Conservation (phyloP, 2,797 vertebrate genomes). For the Enteromius trimaculatus region DNA sequence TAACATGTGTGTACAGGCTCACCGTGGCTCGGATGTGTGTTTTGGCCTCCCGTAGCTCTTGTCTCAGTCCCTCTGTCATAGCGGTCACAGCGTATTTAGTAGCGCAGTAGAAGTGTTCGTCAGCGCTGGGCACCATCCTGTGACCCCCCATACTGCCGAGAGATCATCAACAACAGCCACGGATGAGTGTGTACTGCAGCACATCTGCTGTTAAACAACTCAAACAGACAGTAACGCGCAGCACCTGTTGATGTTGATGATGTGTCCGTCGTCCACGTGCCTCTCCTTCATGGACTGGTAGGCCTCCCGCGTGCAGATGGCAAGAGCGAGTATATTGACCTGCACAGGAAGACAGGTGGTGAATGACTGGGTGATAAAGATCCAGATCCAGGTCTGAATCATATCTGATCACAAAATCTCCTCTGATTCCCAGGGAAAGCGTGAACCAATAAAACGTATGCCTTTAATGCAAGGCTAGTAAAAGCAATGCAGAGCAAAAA, state of each 20-base stretch:
- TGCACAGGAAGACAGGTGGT: constrained; percentile 56
- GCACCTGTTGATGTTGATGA: constrained; percentile 97
- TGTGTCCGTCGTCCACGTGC: constrained; percentile 91
- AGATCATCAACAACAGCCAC: constrained; percentile 12
- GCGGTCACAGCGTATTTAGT: constrained; percentile 94
- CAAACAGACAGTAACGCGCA: background rate
- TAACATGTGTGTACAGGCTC: constrained; percentile 60
- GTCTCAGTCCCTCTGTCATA: constrained; percentile 91
- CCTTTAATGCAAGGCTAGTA: background rate
- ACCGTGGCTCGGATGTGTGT: constrained; percentile 94
- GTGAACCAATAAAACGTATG: background rate
- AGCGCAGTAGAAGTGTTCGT: constrained; percentile 91
- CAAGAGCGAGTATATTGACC: constrained; percentile 94
- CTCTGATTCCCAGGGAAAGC: background rate
- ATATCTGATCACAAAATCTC: background rate
- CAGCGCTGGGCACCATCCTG: constrained; percentile 79
- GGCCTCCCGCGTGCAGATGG: constrained; percentile 93
- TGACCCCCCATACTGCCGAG: constrained; percentile 89
- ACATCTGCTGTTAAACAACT: background rate
- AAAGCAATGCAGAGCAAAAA: background rate
- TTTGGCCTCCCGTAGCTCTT: constrained; percentile 90
- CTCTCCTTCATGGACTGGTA: constrained; percentile 97
- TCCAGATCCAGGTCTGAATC: background rate
- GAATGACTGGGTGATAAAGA: background rate
- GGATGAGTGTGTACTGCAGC: constrained; percentile 2